phyloP scores from a whole-genome alignment of 2,113 vertebrate genomes.

The Capreolus pygargus region DNA sequence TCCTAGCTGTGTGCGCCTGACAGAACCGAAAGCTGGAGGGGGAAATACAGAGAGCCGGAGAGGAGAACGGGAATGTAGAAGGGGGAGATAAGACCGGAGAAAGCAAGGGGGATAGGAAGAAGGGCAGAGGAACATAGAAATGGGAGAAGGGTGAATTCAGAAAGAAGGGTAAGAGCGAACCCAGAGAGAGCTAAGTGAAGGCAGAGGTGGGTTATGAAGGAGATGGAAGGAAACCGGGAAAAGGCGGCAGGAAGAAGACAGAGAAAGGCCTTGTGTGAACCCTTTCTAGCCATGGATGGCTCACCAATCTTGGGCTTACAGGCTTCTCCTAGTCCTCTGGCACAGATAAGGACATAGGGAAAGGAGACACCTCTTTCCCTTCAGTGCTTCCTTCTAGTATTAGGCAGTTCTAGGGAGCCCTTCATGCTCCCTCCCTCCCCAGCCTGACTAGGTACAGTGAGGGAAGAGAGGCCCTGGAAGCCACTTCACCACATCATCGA shows the following conservation, averaged over 20 bases:
- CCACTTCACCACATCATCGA: conserved; percentile 90
- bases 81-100: background rate
- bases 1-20: background rate
- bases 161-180: background rate
- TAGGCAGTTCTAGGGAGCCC: background rate
- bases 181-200: background rate
- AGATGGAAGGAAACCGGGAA: background rate
- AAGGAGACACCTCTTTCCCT: background rate
- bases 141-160: background rate
- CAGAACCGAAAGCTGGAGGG: background rate
- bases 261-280: background rate
- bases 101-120: background rate
- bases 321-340: background rate
- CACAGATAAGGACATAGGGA: background rate
- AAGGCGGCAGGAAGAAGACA: background rate
- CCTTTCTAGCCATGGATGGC: background rate
- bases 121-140: background rate
- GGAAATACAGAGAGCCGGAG: background rate
- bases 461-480: background rate
- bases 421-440: background rate
- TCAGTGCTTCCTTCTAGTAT: background rate
- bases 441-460: background rate
- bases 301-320: background rate
- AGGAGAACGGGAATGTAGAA: background rate
- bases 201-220: background rate